Conservation (phyloP, 2,888 invertebrate species). For the Chrysotoxum bicinctum region DNA sequence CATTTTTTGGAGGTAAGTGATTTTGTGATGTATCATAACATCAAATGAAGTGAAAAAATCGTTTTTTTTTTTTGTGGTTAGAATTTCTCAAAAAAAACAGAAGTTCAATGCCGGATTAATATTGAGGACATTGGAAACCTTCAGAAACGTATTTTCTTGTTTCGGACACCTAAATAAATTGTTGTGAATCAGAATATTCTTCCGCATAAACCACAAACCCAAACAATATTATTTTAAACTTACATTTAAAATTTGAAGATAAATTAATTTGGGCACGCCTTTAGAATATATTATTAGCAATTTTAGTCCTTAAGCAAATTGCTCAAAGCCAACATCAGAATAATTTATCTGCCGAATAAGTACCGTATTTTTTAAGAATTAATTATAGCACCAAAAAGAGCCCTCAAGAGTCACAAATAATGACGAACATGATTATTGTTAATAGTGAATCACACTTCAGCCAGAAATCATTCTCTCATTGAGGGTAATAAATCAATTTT, state of each 20-base stretch:
- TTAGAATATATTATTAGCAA: conserved; percentile 39
- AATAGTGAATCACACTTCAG: conserved; percentile 34
- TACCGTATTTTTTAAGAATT: conserved; percentile 57
- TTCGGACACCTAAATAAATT: too few species aligned
- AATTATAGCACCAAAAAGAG: conserved; percentile 33
- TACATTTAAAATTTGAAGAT: background rate
- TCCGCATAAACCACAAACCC: conserved; percentile 10
- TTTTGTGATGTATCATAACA: too few species aligned
- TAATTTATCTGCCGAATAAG: conserved; percentile 58
- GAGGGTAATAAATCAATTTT: conserved; percentile 33
- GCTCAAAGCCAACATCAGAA: conserved; percentile 13
- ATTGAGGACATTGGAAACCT: too few species aligned
- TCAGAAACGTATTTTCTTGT: too few species aligned
- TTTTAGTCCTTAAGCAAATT: conserved; percentile 36
- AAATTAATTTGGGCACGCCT: conserved; percentile 13
- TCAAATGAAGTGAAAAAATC: too few species aligned
- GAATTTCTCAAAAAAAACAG: too few species aligned
- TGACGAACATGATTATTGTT: conserved; percentile 22
- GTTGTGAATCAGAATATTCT: background rate
- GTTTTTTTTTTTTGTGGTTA: too few species aligned
- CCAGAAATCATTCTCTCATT: background rate
- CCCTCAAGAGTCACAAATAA: conserved; percentile 6
- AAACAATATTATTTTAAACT: background rate
- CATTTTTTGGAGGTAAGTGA: too few species aligned
- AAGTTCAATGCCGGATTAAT: too few species aligned